A percentile compares a stretch with the other conserved stretches of the same genome.
Conservation (phyloP, 2,888 invertebrate species). For the Drepanosiphum platanoidis region DNA sequence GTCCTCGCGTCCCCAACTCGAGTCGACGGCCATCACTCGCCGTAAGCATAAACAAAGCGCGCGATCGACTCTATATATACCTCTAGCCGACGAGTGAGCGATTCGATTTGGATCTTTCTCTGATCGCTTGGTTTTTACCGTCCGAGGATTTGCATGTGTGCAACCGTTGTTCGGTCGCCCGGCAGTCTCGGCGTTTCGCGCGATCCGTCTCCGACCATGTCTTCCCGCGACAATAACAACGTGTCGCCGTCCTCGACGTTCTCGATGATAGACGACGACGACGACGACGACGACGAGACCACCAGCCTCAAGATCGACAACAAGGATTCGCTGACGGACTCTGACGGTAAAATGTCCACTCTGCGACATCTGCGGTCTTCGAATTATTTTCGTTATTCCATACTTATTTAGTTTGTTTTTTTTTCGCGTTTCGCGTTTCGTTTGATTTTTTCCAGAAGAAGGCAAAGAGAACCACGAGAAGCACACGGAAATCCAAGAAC, state of each 20-base stretch:
- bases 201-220: neutral
- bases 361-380: too few species aligned
- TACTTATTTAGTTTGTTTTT: too few species aligned
- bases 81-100: too few species aligned
- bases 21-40: too few species aligned
- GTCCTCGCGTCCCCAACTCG: too few species aligned
- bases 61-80: too few species aligned
- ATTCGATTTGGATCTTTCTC: too few species aligned
- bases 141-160: neutral
- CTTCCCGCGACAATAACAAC: neutral
- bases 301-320: conserved; percentile 30
- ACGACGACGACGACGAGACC: conserved; percentile 48
- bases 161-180: neutral
- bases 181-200: neutral
- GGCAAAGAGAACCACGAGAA: conserved; percentile 67
- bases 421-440: neutral
- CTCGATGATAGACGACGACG: conserved; percentile 52
- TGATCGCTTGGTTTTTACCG: too few species aligned
- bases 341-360: conserved; percentile 26
- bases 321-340: conserved; percentile 39
- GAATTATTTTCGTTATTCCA: too few species aligned
- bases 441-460: conserved; percentile 68
- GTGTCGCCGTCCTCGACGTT: conserved; percentile 40
- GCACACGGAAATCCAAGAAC: conserved; percentile 87
- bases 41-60: too few species aligned